A percentile compares a stretch with the other conserved stretches of the same genome.
Conservation (phyloP, 2,888 invertebrate genomes). For the Corbicula japonica region DNA sequence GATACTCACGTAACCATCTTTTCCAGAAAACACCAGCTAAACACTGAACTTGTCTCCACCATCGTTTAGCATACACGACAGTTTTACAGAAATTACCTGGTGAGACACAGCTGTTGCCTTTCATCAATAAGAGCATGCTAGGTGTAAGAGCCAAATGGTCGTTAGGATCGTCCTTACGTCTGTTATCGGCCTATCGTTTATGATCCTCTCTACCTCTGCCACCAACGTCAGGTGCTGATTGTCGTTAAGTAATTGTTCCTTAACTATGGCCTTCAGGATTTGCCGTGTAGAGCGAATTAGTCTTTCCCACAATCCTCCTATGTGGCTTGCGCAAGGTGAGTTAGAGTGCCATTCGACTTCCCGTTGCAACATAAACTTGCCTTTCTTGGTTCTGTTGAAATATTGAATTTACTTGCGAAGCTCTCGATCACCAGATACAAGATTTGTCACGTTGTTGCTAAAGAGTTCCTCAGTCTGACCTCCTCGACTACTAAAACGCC, state of each 20-base stretch:
- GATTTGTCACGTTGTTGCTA: conserved; percentile 54
- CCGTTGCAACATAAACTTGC: conserved; percentile 2
- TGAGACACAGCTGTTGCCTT: too few relatives aligned
- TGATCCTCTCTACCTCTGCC: conserved; percentile 27
- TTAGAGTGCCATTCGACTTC: conserved; percentile 45
- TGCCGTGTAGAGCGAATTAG: conserved; percentile 6
- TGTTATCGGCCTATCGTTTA: conserved; percentile 42
- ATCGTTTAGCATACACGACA: too few relatives aligned
- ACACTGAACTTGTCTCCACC: too few relatives aligned
- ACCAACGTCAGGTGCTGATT: conserved; percentile 26
- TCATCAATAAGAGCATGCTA: too few relatives aligned
- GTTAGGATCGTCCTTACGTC: too few relatives aligned
- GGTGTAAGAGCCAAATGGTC: too few relatives aligned
- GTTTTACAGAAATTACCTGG: too few relatives aligned
- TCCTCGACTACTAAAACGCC: conserved; percentile 45
- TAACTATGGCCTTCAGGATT: conserved; percentile 18
- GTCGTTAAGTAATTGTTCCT: conserved; percentile 33
- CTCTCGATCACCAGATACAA: conserved; percentile 37
- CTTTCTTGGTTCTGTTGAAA: conserved; percentile 41
- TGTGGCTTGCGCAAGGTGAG: conserved; percentile 44
- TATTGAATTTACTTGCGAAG: conserved; percentile 34
- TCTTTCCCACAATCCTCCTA: conserved; percentile 44
- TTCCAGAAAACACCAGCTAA: too few relatives aligned
- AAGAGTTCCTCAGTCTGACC: conserved; percentile 36
- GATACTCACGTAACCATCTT: too few relatives aligned